phyloP scores from a whole-genome alignment of 2,113 vertebrate genomes.

The Xiphophorus hellerii region DNA sequence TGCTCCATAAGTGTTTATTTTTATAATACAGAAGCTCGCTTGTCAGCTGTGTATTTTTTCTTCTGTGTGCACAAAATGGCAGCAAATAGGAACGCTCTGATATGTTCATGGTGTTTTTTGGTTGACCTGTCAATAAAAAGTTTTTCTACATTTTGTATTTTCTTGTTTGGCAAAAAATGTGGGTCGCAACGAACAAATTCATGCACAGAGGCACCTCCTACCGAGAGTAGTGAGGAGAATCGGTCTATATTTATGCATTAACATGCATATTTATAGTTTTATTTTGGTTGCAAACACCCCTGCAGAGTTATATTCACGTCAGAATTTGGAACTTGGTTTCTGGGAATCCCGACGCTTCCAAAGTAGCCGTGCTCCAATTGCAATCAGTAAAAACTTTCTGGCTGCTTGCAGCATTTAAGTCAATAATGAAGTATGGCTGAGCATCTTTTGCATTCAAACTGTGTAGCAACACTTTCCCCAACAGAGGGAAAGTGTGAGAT shows the following conservation, averaged over 20 bases:
- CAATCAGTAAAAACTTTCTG: background rate
- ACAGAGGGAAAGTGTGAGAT: too few species aligned
- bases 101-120: constrained; percentile 2
- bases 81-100: background rate
- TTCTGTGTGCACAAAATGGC: background rate
- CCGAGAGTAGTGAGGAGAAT: constrained; percentile 33
- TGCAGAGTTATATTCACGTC: background rate
- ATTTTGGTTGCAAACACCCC: background rate
- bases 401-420: too few species aligned
- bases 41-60: constrained; percentile 8
- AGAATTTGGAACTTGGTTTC: background rate
- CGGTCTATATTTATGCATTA: constrained; percentile 1
- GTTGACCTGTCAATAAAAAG: background rate
- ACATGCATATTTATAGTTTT: constrained; percentile 20
- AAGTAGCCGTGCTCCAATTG: background rate
- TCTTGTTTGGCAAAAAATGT: background rate
- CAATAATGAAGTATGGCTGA: too few species aligned
- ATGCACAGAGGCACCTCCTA: constrained; percentile 15
- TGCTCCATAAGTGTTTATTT: constrained; percentile 7
- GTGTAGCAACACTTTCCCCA: too few species aligned
- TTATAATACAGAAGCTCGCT: constrained; percentile 15
- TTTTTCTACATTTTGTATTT: background rate
- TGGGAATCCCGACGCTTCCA: background rate
- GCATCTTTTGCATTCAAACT: too few species aligned
- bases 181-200: constrained; percentile 33